Evolutionary conservation across 2,888 invertebrate species (phyloP).

Genomic region (Acrobeloides nanus): DNA sequence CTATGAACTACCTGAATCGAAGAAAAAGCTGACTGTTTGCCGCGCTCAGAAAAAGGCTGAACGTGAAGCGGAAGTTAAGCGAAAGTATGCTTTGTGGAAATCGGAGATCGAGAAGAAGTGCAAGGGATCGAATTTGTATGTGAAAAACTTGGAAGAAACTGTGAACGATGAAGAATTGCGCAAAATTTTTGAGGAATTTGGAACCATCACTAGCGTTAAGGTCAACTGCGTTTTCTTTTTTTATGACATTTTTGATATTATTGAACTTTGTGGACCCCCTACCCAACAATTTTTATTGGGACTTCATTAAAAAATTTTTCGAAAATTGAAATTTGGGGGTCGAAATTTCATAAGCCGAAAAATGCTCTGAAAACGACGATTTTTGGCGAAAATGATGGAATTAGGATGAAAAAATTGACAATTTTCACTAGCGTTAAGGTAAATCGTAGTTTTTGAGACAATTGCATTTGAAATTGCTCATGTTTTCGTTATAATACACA

Average conservation of each 20-base stretch:
- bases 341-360: background rate
- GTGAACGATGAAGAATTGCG: constrained; percentile 93
- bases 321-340: too few species aligned
- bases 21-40: constrained; percentile 72
- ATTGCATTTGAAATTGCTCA: too few species aligned
- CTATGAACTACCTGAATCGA: constrained; percentile 58
- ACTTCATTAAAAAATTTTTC: too few species aligned
- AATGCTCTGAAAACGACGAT: too few species aligned
- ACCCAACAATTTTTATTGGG: too few species aligned
- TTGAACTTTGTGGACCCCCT: too few species aligned
- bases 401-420: too few species aligned
- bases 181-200: constrained; percentile 88
- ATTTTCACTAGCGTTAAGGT: too few species aligned
- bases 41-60: constrained; percentile 99
- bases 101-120: constrained; percentile 54
- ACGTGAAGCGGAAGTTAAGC: constrained; percentile 87
- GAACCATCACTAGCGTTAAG: constrained; percentile 96
- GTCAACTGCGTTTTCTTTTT: constrained; percentile 59
- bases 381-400: too few species aligned
- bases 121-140: constrained; percentile 90
- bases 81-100: constrained; percentile 89
- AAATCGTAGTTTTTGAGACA: too few species aligned
- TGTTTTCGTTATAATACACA: too few species aligned
- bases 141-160: constrained; percentile 95
- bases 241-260: too few species aligned